Evolutionary conservation across 1,140 invertebrate genomes (phyloP).

Genomic region (Akabosia matsudoensis): DNA sequence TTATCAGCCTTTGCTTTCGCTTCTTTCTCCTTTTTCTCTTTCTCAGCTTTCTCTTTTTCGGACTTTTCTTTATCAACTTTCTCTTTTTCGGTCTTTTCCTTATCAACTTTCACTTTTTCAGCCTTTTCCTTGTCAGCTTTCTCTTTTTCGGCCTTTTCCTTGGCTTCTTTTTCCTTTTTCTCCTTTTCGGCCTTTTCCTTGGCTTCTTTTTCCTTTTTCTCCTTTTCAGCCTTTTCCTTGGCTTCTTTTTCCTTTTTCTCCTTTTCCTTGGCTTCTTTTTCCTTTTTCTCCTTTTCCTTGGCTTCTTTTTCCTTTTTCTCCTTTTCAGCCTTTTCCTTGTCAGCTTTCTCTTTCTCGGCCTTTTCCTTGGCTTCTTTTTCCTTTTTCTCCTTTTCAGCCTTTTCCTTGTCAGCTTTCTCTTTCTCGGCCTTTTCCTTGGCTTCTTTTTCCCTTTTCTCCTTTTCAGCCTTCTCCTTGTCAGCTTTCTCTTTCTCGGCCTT

Average conservation of each 20-base stretch:
- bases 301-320: slow-evolving; percentile 26
- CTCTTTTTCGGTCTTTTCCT: background rate
- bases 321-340: slow-evolving; percentile 6
- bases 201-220: background rate
- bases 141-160: background rate
- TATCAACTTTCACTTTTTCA: background rate
- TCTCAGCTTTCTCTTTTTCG: background rate
- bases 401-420: slow-evolving; percentile 11
- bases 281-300: slow-evolving; percentile 5
- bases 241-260: background rate
- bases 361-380: slow-evolving; percentile 35
- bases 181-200: slow-evolving; percentile 1
- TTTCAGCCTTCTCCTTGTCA: slow-evolving; percentile 18
- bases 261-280: background rate
- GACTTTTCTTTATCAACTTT: background rate
- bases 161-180: background rate
- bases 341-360: slow-evolving; percentile 29
- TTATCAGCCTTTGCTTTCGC: background rate
- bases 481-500: slow-evolving; percentile 34
- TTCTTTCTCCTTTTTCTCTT: background rate
- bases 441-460: slow-evolving; percentile 28
- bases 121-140: background rate
- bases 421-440: slow-evolving; percentile 10
- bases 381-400: slow-evolving; percentile 14
- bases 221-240: background rate